Evolutionary conservation across 2,888 invertebrate genomes (phyloP).

Genomic region (Pegoplata infirma): DNA sequence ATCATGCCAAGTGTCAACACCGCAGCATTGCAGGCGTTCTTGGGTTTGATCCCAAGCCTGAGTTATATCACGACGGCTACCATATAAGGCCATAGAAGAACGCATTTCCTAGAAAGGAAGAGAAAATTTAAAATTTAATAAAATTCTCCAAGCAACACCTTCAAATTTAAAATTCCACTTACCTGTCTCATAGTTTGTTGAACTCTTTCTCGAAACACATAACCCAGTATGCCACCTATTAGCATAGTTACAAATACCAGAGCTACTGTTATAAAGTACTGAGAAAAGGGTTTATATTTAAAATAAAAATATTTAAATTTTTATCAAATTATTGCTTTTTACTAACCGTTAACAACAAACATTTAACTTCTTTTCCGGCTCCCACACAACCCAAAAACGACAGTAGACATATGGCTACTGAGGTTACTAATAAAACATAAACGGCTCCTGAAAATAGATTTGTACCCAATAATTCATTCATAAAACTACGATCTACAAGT

Average conservation of each 20-base stretch:
- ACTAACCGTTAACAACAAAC: conserved; percentile 93
- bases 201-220: conserved; percentile 93
- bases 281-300: too few species aligned
- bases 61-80: conserved; percentile 84
- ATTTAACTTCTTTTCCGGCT: conserved; percentile 95
- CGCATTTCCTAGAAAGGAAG: conserved; percentile 83
- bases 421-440: conserved; percentile 89
- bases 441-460: conserved; percentile 93
- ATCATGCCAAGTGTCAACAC: conserved; percentile 86
- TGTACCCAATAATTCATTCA: conserved; percentile 90
- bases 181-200: conserved; percentile 84
- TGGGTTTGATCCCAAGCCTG: conserved; percentile 94
- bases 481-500: conserved; percentile 88
- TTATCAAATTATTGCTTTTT: not conserved
- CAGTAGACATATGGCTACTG: conserved; percentile 88
- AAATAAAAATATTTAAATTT: too few species aligned
- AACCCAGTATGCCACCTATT: conserved; percentile 93
- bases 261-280: conserved; percentile 94
- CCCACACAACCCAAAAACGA: conserved; percentile 95
- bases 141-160: not conserved
- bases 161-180: conserved; percentile 52
- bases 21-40: conserved; percentile 90
- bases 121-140: conserved; percentile 1
- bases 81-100: conserved; percentile 86
- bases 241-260: conserved; percentile 93